Percentiles rank a stretch among this genome's conserved stretches.
phyloP scores from a whole-genome alignment of 2,888 invertebrate species.

The Antheraea yamamai region DNA sequence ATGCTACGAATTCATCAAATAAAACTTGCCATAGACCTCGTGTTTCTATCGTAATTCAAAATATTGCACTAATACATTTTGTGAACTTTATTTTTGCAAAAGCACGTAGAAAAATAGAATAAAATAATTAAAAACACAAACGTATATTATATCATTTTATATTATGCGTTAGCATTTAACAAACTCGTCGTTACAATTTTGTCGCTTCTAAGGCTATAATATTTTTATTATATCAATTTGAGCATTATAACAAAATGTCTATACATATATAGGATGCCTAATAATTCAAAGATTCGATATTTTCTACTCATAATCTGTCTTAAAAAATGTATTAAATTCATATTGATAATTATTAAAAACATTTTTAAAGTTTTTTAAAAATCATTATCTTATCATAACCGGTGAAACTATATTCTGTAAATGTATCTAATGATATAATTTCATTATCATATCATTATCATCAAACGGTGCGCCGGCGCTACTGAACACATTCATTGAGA shows the following conservation, averaged over 20 bases:
- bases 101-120: not conserved
- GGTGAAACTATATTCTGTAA: not conserved
- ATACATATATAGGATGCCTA: not conserved
- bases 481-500: constrained; percentile 17
- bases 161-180: too few relatives aligned
- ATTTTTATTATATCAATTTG: not conserved
- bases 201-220: too few relatives aligned
- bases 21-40: not conserved
- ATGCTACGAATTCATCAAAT: not conserved
- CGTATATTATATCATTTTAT: too few relatives aligned
- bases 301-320: not conserved
- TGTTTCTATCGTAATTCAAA: not conserved
- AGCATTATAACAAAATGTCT: not conserved
- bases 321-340: not conserved
- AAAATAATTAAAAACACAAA: too few relatives aligned
- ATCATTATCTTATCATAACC: constrained; percentile 1
- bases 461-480: constrained; percentile 21
- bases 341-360: not conserved
- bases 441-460: constrained; percentile 11
- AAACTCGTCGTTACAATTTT: too few relatives aligned
- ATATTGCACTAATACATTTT: not conserved
- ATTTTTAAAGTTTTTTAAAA: not conserved
- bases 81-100: not conserved
- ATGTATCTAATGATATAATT: constrained; percentile 8
- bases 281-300: not conserved